Conservation (phyloP, 2,113 vertebrate species). For the Zosterops lateralis region DNA sequence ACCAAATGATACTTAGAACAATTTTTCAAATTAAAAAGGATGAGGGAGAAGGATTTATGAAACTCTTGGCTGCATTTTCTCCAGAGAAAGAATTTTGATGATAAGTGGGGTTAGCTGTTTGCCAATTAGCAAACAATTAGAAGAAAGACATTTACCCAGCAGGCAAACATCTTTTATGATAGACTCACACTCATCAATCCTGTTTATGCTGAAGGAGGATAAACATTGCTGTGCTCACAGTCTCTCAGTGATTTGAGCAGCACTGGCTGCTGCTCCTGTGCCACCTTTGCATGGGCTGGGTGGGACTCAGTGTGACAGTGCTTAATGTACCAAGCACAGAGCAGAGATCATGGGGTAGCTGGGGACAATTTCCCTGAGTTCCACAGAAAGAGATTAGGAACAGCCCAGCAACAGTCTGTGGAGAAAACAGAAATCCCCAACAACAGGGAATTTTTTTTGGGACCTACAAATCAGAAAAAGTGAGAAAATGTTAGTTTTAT, state of each 20-base stretch:
- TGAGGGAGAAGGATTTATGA: neutral
- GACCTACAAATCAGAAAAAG: neutral
- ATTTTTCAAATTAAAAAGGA: slow-evolving; percentile 37
- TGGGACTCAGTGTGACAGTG: neutral
- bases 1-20: slow-evolving; percentile 21
- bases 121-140: slow-evolving; percentile 54
- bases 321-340: neutral
- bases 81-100: slow-evolving; percentile 7
- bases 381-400: neutral
- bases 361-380: neutral
- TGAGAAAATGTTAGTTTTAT: neutral
- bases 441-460: neutral
- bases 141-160: slow-evolving; percentile 21
- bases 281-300: neutral
- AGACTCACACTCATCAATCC: slow-evolving; percentile 8
- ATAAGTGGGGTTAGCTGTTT: slow-evolving; percentile 44
- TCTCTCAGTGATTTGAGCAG: neutral
- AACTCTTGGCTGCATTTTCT: slow-evolving; percentile 19
- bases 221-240: neutral
- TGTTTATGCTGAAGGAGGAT: neutral
- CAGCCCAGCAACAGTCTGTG: neutral
- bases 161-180: neutral
- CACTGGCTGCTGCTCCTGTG: neutral
- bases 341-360: neutral
- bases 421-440: neutral